These are phyloP conservation scores for Leptatherina wallacei DNA, from an alignment of 2,797 vertebrate species.

Conservation along the genomic window DNA sequence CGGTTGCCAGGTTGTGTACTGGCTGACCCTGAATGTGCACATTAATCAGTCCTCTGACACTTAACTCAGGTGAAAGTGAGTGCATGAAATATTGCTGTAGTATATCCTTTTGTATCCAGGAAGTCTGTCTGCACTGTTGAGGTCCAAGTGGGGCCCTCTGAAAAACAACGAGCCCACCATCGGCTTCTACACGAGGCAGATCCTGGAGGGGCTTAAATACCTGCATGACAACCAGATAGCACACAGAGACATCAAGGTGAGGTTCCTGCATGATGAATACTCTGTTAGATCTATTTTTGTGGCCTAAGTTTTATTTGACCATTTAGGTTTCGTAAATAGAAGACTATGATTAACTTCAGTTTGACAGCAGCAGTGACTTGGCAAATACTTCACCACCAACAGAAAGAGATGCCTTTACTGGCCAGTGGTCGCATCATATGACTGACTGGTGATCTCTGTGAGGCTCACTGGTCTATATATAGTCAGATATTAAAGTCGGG, in stretches of 20 bases:
- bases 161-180: constrained; percentile 98
- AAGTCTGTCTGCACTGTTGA: constrained; percentile 95
- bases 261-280: not conserved
- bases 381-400: not conserved
- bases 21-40: not conserved
- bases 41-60: constrained; percentile 4
- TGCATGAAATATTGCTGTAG: constrained; percentile 10
- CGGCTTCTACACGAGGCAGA: constrained; percentile 98
- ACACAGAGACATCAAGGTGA: constrained; percentile 97
- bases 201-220: constrained; percentile 97
- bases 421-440: not conserved
- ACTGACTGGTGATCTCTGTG: not conserved
- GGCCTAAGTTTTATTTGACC: not conserved
- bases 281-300: not conserved
- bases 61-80: constrained; percentile 1
- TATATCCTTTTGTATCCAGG: constrained; percentile 76
- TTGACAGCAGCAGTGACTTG: not conserved
- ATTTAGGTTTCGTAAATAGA: not conserved
- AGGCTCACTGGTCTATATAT: not conserved
- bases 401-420: not conserved
- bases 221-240: constrained; percentile 99
- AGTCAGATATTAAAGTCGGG: not conserved
- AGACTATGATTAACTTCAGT: not conserved
- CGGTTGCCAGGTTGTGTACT: not conserved
- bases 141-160: constrained; percentile 98